Evolutionary conservation across 2,888 invertebrate genomes (phyloP), one percentile per base, ranked within the genome.

Genomic region (Lysandra coridon): DNA sequence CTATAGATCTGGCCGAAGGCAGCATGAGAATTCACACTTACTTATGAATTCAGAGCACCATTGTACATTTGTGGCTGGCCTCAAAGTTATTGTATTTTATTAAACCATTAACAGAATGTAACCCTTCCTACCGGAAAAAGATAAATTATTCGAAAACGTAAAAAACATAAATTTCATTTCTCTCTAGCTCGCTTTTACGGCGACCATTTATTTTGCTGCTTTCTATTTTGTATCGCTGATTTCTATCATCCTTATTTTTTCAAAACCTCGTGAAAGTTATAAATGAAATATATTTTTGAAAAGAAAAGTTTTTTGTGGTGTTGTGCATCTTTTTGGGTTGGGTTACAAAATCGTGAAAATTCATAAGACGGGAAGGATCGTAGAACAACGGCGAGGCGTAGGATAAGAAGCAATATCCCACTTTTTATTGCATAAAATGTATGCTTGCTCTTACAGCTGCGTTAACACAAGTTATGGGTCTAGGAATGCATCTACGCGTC

Each of bases 71-170:
- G 53, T 53, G 12, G 53, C 14, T 53, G 53, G 53, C 57, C 57
- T 4, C 17, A 57, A 57, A 69, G 1, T 37, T 69, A 5, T 12
- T 64, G 64, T 64, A 64, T 69, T 69, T 69, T 69, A 69, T 37
- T 69, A 23, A 69, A 69, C 69, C 69, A 69, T 37, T 69, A 69
- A 17, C 33, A 69, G 12, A 69, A 17, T 81, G 83, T 81, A 85
- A 85, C 86, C 87, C 86, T 85, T 87, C 83, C 85, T 82, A 74
- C 82, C 84, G 86, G 87, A 86, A 83, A 74, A 44, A 12, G 74
- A 74, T 44, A 49, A 53, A 79, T 78, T 80, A 79, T 23, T 80
- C 69, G 69, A 69, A 69, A 69, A 37, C 33, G 69, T 33, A 69
- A 69, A 69, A 69, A 69, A 37, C 64, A 64, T 64, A 69, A 33